Percentiles rank a stretch among this genome's conserved stretches.
phyloP scores from a whole-genome alignment of 2,888 invertebrate genomes.

The Drosophila trichaetosa region DNA sequence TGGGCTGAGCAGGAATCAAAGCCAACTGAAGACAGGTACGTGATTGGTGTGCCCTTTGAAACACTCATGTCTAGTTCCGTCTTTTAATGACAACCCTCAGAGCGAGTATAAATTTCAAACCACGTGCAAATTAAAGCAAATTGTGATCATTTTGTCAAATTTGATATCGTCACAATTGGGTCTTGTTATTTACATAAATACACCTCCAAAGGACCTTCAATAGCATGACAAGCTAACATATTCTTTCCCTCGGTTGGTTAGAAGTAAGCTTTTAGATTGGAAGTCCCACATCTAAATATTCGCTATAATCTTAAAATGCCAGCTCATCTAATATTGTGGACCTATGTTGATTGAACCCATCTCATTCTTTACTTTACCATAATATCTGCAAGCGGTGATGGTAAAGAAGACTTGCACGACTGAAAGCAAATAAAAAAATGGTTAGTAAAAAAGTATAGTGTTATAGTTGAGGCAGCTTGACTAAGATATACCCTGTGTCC shows the following conservation, averaged over 20 bases:
- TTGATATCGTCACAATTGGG: neutral
- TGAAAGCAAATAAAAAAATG: neutral
- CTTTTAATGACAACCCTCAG: conserved; percentile 1
- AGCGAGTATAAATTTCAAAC: conserved; percentile 35
- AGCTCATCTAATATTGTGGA: neutral
- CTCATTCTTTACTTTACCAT: neutral
- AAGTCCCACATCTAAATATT: neutral
- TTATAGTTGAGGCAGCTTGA: neutral
- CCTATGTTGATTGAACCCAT: neutral
- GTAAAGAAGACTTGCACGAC: neutral
- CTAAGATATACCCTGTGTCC: neutral
- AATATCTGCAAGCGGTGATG: conserved; percentile 3
- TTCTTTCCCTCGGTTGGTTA: neutral
- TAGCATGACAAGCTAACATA: neutral
- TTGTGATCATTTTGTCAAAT: neutral
- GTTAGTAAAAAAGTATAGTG: neutral
- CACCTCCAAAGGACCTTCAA: too few relatives aligned
- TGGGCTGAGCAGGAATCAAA: neutral
- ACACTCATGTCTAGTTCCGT: neutral
- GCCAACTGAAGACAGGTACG: neutral
- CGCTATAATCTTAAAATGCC: neutral
- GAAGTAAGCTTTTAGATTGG: neutral
- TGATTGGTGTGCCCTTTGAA: neutral
- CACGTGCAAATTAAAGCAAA: conserved; percentile 23
- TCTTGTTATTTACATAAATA: neutral